Evolutionary conservation across 2,888 invertebrate species (phyloP), one percentile per base, ranked within the genome.

Genomic region (Pinctada fucata): DNA sequence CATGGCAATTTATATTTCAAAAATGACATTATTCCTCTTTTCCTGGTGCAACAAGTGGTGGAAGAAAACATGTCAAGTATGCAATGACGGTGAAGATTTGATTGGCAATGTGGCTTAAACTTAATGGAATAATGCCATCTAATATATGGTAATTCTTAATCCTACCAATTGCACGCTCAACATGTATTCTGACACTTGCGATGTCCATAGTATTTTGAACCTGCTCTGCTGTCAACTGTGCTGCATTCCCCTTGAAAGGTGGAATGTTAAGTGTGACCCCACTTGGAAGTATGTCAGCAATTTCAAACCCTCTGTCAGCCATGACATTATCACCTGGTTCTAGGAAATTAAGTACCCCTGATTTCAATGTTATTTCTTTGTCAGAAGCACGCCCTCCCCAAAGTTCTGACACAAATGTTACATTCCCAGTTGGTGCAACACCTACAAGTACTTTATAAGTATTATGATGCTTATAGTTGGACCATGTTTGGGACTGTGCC

Each of bases 311-410:
- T n/a, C n/a, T n/a, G n/a, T n/a, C n/a, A n/a, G n/a, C n/a, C n/a
- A n/a, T n/a, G n/a, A n/a, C n/a, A n/a, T n/a, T n/a, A n/a, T n/a
- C n/a, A n/a, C n/a, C n/a, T n/a, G n/a, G n/a, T n/a, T n/a, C n/a
- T n/a, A n/a, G n/a, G n/a, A n/a, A n/a, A n/a, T n/a, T n/a, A n/a
- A n/a, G n/a, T n/a, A n/a, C n/a, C n/a, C n/a, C n/a, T n/a, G n/a
- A n/a, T n/a, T n/a, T n/a, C n/a, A n/a, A n/a, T n/a, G n/a, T n/a
- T n/a, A n/a, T n/a, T n/a, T n/a, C n/a, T n/a, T n/a, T n/a, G n/a
- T n/a, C n/a, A n/a, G n/a, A n/a, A n/a, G n/a, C n/a, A n/a, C n/a
- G 64, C 8, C 86, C 86, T 50, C 84, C 84, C 80, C 80, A 86
- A 6, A 83, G 73, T 10, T 77, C 78, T 4, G 82, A 85, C 47